phyloP scores from a whole-genome alignment of 2,113 vertebrate genomes.

The Oxygymnocypris stewartii region DNA sequence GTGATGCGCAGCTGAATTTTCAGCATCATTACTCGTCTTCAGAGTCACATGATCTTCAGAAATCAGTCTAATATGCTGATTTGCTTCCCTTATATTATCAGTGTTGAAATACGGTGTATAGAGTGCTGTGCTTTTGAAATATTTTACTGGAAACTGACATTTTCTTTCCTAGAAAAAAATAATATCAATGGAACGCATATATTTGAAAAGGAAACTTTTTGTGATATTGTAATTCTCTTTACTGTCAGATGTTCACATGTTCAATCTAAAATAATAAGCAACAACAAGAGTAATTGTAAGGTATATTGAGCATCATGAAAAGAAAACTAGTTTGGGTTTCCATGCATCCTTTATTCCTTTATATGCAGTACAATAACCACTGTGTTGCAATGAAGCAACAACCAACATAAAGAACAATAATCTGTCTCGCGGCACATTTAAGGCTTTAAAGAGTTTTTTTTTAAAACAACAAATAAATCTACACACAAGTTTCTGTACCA shows the following conservation, averaged over 20 bases:
- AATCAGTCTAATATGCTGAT: neutral
- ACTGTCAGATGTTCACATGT: neutral
- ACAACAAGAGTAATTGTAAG: neutral
- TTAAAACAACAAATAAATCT: conserved; percentile 59
- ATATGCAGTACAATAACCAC: conserved; percentile 77
- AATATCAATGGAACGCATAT: neutral
- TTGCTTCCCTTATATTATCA: neutral
- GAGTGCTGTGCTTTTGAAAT: neutral
- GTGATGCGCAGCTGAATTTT: neutral
- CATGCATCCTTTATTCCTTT: conserved; percentile 98
- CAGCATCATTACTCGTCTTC: neutral
- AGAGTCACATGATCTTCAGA: neutral
- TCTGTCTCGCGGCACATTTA: conserved; percentile 89
- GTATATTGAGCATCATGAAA: neutral
- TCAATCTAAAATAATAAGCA: neutral
- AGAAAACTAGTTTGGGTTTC: conserved; percentile 57
- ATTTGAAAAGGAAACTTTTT: neutral
- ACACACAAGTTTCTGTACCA: conserved; percentile 71
- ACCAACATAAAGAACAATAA: conserved; percentile 77
- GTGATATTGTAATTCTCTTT: no score
- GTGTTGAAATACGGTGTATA: no score
- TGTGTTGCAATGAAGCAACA: conserved; percentile 74
- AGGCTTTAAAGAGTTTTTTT: conserved; percentile 79
- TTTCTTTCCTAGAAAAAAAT: neutral
- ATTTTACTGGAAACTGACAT: neutral